A percentile compares a stretch with the other conserved stretches of the same genome.
phyloP scores from a whole-genome alignment of 2,113 vertebrate species.

The Salvelinus alpinus region DNA sequence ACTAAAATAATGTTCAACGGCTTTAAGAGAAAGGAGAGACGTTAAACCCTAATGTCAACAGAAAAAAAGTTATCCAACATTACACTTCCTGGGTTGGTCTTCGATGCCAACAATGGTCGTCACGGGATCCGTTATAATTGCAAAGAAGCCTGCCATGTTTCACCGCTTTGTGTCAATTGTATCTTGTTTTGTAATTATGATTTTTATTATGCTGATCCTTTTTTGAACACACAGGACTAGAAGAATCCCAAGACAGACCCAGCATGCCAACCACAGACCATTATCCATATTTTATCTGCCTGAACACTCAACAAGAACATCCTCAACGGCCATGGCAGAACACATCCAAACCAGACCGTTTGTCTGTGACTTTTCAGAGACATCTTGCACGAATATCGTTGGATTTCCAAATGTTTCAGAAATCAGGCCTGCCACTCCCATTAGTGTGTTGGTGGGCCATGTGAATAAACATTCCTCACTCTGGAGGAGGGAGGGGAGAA shows the following conservation, averaged over 20 bases:
- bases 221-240: slow-evolving; percentile 38
- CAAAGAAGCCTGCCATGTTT: too few species aligned
- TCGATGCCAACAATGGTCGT: too few species aligned
- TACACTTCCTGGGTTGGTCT: neutral
- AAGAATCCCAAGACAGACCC: slow-evolving; percentile 37
- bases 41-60: neutral
- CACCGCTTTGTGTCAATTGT: neutral
- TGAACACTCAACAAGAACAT: slow-evolving; percentile 31
- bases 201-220: slow-evolving; percentile 62
- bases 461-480: slow-evolving; percentile 28
- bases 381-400: neutral
- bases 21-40: too few species aligned
- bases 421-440: neutral
- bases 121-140: too few species aligned
- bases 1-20: neutral
- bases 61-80: neutral
- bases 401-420: slow-evolving; percentile 7
- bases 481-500: slow-evolving; percentile 19
- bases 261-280: slow-evolving; percentile 43
- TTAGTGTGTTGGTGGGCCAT: neutral
- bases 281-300: slow-evolving; percentile 37
- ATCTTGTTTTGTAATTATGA: slow-evolving; percentile 48
- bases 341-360: neutral
- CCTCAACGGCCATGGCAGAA: slow-evolving; percentile 6
- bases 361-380: neutral